Evolutionary conservation across 2,797 vertebrate genomes (phyloP), one percentile per base, ranked within the genome.

Genomic region (Anas capensis): DNA sequence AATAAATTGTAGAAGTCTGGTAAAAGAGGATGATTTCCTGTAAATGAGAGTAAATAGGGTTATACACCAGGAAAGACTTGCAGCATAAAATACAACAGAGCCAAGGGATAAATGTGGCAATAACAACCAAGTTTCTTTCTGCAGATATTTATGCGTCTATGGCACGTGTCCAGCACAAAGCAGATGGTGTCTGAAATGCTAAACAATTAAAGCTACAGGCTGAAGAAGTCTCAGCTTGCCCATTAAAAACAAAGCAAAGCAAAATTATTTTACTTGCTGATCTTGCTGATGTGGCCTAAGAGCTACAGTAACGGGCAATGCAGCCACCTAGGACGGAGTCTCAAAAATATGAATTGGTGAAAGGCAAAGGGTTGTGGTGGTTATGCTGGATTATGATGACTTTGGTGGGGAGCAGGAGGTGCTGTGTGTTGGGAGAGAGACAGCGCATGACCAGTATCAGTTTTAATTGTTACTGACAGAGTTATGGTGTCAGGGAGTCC

Each of bases 161-260:
- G 93, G 76, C 79, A 16, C 1, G 11, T 57, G 61, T 81, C 91
- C 94, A 93, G 94, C 87, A 65, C 53, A 42, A 86, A 90, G 6
- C 93, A 96, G 94, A 92, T 93, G 91, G 82, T 46, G 18, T 65
- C 61, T 83, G 89, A 89, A 94, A 86, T 73, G 61, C 90, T 60
- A 44, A 84, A 48, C 82, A 73, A 24, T 82, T 92, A 27, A 57
- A 88, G n/a, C 51, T 70, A 36, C 13, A 48, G 65, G 46, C 42
- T 81, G 62, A 70, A 83, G 86, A 70, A 51, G 14, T 75, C 89
- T 93, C 89, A 79, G 57, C 16, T 82, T 70, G 12, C 49, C 42
- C 40, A 31, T 88, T 88, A 64, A 71, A 92, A 91, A 4, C 15
- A 71, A 79, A 92, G 15, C 23, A 64, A 82, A 94, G 1, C 34